phyloP scores from a whole-genome alignment of 2,113 vertebrate species.

The Neogale vison region DNA sequence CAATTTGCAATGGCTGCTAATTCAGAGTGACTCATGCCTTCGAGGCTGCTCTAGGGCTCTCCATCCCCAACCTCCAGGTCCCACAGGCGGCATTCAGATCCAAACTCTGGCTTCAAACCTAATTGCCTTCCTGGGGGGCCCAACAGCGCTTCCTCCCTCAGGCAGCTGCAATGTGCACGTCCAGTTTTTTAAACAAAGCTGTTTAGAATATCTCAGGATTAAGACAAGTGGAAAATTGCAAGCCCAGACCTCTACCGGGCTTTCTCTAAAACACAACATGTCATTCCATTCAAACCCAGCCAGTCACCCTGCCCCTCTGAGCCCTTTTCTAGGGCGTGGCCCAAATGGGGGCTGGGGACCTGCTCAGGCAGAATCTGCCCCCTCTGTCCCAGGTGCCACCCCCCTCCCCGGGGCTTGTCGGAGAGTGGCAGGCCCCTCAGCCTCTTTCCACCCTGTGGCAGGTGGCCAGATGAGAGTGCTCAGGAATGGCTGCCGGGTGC shows the following conservation, averaged over 20 bases:
- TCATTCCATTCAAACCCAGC: neutral
- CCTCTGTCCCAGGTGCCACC: neutral
- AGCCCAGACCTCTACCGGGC: slow-evolving; percentile 47
- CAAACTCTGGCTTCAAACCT: slow-evolving; percentile 44
- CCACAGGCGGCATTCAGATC: neutral
- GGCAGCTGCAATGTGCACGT: neutral
- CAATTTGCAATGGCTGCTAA: neutral
- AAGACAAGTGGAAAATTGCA: slow-evolving; percentile 50
- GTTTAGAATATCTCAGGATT: slow-evolving; percentile 61
- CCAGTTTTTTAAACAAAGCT: slow-evolving; percentile 69
- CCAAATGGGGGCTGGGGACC: neutral
- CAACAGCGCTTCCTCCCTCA: neutral
- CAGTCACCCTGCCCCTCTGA: neutral
- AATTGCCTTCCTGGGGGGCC: slow-evolving; percentile 60
- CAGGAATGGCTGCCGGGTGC: neutral
- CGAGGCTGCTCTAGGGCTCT: neutral
- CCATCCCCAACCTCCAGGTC: neutral
- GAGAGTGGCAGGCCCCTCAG: neutral
- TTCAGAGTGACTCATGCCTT: neutral
- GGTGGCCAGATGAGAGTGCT: neutral
- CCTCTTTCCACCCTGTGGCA: neutral
- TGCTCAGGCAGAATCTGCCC: neutral
- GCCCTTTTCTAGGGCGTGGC: neutral
- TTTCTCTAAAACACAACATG: slow-evolving; percentile 53
- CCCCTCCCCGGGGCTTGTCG: neutral